Conservation (phyloP, 2,888 invertebrate species). For the Cataglyphis albicans region DNA sequence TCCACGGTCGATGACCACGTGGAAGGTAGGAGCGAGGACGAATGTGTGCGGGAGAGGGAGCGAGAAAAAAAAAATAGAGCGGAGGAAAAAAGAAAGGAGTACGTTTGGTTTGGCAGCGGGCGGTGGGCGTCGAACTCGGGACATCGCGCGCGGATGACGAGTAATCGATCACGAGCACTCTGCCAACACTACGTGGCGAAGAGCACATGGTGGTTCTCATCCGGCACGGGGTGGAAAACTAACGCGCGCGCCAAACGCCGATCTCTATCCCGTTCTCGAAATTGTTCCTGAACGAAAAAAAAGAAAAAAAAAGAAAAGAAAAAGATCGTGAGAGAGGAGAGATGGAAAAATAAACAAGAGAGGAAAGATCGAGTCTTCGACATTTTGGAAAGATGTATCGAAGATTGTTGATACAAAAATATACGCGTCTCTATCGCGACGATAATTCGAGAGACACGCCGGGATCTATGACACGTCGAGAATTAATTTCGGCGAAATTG, state of each 20-base stretch:
- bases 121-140: slow-evolving; percentile 80
- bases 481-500: slow-evolving; percentile 48
- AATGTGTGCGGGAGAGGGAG: slow-evolving; percentile 59
- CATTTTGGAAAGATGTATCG: neutral
- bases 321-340: neutral
- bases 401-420: neutral
- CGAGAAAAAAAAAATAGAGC: slow-evolving; percentile 41
- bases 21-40: slow-evolving; percentile 48
- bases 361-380: neutral
- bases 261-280: neutral
- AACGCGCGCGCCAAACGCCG: neutral
- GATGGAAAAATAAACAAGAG: neutral
- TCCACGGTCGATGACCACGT: slow-evolving; percentile 72
- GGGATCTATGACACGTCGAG: slow-evolving; percentile 50
- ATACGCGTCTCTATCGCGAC: neutral
- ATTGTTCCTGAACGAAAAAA: neutral
- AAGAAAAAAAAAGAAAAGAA: neutral
- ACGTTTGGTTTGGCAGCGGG: slow-evolving; percentile 80
- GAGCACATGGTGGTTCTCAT: slow-evolving; percentile 74
- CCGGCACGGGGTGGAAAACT: slow-evolving; percentile 19
- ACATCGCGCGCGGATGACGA: slow-evolving; percentile 83
- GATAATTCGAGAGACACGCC: slow-evolving; percentile 59
- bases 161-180: slow-evolving; percentile 85
- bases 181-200: slow-evolving; percentile 80
- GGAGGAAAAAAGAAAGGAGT: slow-evolving; percentile 75